Conservation (phyloP, 64 coral and sea anemone species). For the Dendrophyllia cribrosa region DNA sequence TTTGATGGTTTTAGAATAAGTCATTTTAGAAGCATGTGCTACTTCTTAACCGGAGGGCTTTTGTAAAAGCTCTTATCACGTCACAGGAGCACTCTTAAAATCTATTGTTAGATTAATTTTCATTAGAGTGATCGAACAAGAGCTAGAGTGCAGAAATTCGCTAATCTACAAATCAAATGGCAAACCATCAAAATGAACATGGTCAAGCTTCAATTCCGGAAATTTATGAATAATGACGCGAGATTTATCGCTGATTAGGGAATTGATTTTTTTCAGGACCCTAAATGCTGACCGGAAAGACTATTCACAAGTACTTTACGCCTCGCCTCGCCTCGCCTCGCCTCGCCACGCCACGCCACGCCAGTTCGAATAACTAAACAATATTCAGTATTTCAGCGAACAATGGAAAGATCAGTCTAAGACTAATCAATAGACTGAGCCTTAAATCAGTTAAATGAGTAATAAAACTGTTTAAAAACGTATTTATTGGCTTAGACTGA, state of each 20-base stretch:
- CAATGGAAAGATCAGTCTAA: too few species aligned
- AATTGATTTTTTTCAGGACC: not conserved
- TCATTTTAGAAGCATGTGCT: not conserved
- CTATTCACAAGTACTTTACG: conserved; percentile 29
- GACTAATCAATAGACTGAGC: not conserved
- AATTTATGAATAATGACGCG: not conserved
- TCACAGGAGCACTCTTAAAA: not conserved
- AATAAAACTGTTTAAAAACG: not conserved
- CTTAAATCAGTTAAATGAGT: not conserved
- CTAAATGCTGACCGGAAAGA: not conserved
- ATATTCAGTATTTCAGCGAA: too few species aligned
- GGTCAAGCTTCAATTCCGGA: conserved; percentile 1
- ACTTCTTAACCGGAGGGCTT: not conserved
- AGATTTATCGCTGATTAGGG: conserved; percentile 5
- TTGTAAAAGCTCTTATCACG: not conserved
- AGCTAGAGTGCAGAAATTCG: not conserved
- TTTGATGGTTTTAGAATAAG: not conserved
- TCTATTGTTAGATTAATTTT: not conserved
- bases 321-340: not conserved
- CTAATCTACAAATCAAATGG: conserved; percentile 24
- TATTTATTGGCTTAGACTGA: not conserved
- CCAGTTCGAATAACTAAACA: too few species aligned
- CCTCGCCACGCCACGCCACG: too few species aligned
- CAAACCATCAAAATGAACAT: not conserved
- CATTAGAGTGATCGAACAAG: not conserved